Base-by-base conservation (phyloP, 2,888 invertebrate species). In the Myopa tessellatipennis region DNA sequence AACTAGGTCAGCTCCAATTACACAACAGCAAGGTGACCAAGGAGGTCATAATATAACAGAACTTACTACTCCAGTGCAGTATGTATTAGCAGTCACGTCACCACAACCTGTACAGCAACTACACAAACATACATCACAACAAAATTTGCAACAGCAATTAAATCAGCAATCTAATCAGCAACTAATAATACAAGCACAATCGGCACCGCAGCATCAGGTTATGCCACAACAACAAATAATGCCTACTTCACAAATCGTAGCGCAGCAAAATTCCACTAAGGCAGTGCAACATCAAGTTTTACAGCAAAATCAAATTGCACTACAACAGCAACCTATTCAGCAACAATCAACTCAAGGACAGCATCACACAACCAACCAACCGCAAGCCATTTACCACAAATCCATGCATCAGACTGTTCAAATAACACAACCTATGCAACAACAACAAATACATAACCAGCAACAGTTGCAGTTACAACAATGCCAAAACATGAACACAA, bases 11-110 rank as follows among this genome's bases (percentile, higher is more conserved):
- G 80, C 52, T 36, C 45, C 45, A 85, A 60, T 70, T 79, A 4
- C 78, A 79, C n/a, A 5, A 58, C 36, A 69, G 36, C 76, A 70
- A 45, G 14, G 63, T 36, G 16, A 12, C 40, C 73, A 75, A 68
- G 84, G 83, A 74, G 83, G 81, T 10, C 85, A 84, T 72, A 86
- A 87, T 4, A 87, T 87, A 36, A 85, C 86, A 3, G 87, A 87
- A 77, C 70, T 81, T 0, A 79, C 80, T 65, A 82, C 83, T n/a
- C 84, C 86, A 16, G 83, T 83, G 50, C 85, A 85, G 78, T 81
- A 79, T 65, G 78, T 82, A 72, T 83, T 84, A 38, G 67, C 82
- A 78, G 80, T 73, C 3, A 38, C 45, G 14, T 45, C 63, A 4
- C 36, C 14, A 45, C 74, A 74, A 38, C 34, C 36, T 50, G 6